Conservation (phyloP, 2,797 vertebrate species). For the Moxostoma hubbsi region DNA sequence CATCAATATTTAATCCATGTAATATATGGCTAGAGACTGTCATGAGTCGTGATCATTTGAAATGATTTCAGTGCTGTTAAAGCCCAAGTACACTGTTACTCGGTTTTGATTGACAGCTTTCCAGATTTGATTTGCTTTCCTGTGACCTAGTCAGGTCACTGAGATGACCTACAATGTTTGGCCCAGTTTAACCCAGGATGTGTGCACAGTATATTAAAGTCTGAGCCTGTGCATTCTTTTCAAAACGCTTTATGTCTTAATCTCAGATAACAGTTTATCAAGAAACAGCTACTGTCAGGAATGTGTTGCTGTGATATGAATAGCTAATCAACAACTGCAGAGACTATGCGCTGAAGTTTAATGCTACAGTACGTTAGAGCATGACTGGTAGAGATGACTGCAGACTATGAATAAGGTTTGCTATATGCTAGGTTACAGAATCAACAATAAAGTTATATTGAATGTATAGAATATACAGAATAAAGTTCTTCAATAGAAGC, state of each 20-base stretch:
- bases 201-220: not conserved
- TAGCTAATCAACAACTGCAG: conserved; percentile 13
- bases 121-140: conserved; percentile 21
- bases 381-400: not conserved
- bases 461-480: too few relatives aligned
- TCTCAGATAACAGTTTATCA: not conserved
- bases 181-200: conserved; percentile 8
- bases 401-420: not conserved
- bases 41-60: not conserved
- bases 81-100: not conserved
- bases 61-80: not conserved
- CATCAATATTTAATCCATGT: not conserved
- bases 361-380: not conserved
- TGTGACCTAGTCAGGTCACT: not conserved
- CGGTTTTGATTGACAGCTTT: conserved; percentile 12
- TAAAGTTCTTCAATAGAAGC: not conserved
- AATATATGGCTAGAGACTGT: not conserved
- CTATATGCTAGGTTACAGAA: not conserved
- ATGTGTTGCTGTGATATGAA: conserved; percentile 8
- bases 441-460: too few relatives aligned
- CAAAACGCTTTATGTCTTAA: not conserved
- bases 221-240: not conserved
- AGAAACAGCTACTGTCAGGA: not conserved
- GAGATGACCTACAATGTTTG: conserved; percentile 27
- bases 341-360: not conserved